Percentiles rank a stretch among this genome's conserved stretches.
These are phyloP conservation scores for Hiodon alosoides DNA, from an alignment of 2,113 vertebrate species.

Conservation along the genomic window DNA sequence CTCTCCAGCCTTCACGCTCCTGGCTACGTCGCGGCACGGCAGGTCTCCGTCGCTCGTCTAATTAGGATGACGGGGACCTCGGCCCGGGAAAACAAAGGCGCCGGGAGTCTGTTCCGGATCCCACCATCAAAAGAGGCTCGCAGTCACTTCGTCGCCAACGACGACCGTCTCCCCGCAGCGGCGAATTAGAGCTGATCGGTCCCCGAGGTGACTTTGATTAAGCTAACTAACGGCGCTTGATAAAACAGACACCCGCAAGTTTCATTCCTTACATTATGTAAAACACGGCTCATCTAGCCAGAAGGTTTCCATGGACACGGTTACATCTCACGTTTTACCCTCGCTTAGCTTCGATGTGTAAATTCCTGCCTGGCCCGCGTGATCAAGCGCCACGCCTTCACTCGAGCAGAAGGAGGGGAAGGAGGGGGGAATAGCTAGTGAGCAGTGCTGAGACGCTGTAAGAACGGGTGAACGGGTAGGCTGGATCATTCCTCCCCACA, in stretches of 20 bases:
- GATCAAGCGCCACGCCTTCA: background rate
- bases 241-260: constrained; percentile 38
- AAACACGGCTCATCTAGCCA: constrained; percentile 46
- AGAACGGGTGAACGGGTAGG: no score
- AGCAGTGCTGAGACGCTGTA: no score
- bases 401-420: no score
- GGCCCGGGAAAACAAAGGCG: background rate
- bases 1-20: no score
- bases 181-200: constrained; percentile 42
- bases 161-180: constrained; percentile 24
- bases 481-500: no score
- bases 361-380: background rate
- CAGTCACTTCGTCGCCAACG: constrained; percentile 12
- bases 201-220: constrained; percentile 52
- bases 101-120: constrained; percentile 9
- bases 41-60: background rate
- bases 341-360: constrained; percentile 12
- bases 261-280: constrained; percentile 49
- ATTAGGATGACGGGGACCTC: constrained; percentile 9
- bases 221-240: constrained; percentile 47
- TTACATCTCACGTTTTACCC: constrained; percentile 26
- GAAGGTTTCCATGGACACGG: constrained; percentile 42
- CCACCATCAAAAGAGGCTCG: constrained; percentile 11
- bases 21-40: no score
- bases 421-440: no score